A percentile compares a stretch with the other conserved stretches of the same genome.
phyloP scores from a whole-genome alignment of 2,888 invertebrate genomes.

The Hyppa rectilinea region DNA sequence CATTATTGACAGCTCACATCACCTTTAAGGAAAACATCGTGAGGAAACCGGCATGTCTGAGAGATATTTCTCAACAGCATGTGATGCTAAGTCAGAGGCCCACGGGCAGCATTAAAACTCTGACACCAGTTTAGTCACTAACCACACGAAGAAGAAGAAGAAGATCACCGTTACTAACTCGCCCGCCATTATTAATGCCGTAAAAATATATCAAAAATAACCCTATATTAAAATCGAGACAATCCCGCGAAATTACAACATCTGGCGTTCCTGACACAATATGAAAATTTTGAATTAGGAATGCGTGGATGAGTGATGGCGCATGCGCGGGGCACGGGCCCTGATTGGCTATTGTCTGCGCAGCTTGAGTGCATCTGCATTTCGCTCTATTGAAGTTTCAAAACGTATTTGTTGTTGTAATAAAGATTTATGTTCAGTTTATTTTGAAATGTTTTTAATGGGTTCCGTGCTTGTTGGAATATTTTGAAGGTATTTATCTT shows the following conservation, averaged over 20 bases:
- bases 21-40: no score
- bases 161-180: no score
- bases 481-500: slow-evolving; percentile 20
- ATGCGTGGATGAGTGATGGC: slow-evolving; percentile 79
- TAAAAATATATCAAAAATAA: neutral
- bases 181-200: neutral
- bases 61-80: no score
- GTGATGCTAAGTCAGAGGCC: no score
- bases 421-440: slow-evolving; percentile 54
- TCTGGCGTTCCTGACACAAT: slow-evolving; percentile 62
- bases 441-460: slow-evolving; percentile 52
- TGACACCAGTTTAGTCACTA: no score
- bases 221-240: slow-evolving; percentile 19
- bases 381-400: slow-evolving; percentile 43
- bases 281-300: slow-evolving; percentile 71
- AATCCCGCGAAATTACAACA: slow-evolving; percentile 50
- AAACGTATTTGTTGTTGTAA: slow-evolving; percentile 54
- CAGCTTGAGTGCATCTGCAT: slow-evolving; percentile 81
- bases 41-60: no score
- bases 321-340: slow-evolving; percentile 72
- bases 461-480: slow-evolving; percentile 27
- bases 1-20: no score
- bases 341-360: slow-evolving; percentile 86
- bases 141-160: no score
- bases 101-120: no score